Conservation (phyloP, 1,140 invertebrate genomes). For the Cotesia vestalis region DNA sequence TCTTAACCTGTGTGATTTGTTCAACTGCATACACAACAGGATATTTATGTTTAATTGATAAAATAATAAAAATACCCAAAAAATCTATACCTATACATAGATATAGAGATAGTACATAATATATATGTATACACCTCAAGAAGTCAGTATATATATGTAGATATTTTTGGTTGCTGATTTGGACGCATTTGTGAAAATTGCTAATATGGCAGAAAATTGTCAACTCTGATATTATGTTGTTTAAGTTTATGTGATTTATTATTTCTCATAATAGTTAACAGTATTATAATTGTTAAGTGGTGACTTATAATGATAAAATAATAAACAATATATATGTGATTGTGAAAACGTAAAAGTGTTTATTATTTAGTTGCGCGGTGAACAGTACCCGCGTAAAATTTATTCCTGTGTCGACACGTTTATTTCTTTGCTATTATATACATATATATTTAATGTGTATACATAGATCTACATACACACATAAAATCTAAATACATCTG, state of each 20-base stretch:
- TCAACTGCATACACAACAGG: no score
- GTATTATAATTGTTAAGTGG: slow-evolving; percentile 28
- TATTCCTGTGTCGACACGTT: slow-evolving; percentile 25
- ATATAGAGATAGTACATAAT: no score
- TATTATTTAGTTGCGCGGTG: not conserved
- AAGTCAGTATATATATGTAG: no score
- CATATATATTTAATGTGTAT: no score
- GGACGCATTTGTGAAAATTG: slow-evolving; percentile 45
- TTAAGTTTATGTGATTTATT: slow-evolving; percentile 49
- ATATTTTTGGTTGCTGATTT: slow-evolving; percentile 45
- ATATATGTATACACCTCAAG: no score
- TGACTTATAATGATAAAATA: slow-evolving; percentile 24
- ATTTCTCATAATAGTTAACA: slow-evolving; percentile 27
- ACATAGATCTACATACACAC: no score
- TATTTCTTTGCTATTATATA: slow-evolving; percentile 5
- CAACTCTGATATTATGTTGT: slow-evolving; percentile 51
- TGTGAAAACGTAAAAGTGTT: not conserved
- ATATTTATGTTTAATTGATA: no score
- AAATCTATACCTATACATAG: no score
- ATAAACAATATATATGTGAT: slow-evolving; percentile 19
- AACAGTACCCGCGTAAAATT: slow-evolving; percentile 27
- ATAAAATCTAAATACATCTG: no score
- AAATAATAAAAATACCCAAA: no score
- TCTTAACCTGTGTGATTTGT: no score
- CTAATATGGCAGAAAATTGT: slow-evolving; percentile 56